A percentile compares a stretch with the other conserved stretches of the same genome.
Conservation (phyloP, 2,113 vertebrate species). For the Crocuta crocuta region DNA sequence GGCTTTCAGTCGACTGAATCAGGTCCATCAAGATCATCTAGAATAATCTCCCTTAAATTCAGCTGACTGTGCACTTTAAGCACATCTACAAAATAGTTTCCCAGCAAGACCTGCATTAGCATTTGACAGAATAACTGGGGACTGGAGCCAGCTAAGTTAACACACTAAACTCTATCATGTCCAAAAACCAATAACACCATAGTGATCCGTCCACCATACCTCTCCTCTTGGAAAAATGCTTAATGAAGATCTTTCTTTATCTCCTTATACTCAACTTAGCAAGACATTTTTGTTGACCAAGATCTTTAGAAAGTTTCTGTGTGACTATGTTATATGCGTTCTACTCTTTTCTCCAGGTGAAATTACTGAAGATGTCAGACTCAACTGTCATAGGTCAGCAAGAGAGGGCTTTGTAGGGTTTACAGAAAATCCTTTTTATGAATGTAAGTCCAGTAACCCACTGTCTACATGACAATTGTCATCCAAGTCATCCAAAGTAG, state of each 20-base stretch:
- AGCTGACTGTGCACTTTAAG: constrained; percentile 37
- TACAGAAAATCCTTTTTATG: background rate
- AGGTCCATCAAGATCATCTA: background rate
- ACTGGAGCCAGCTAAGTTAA: background rate
- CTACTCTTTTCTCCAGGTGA: constrained; percentile 3
- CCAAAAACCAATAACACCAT: background rate
- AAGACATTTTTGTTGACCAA: background rate
- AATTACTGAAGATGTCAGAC: background rate
- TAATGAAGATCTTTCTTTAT: background rate
- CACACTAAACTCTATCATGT: background rate
- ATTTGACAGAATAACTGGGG: background rate
- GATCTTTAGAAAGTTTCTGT: background rate
- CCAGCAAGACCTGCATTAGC: background rate
- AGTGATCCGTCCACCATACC: background rate
- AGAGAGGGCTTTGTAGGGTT: background rate
- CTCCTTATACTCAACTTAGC: background rate
- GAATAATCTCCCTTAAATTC: background rate
- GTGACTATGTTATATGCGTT: background rate
- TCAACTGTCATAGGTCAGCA: background rate
- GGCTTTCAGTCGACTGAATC: background rate
- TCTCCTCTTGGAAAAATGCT: background rate
- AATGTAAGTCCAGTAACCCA: background rate
- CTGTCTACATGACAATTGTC: background rate
- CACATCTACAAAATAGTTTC: background rate
- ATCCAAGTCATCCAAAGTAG: background rate